phyloP scores from a whole-genome alignment of 2,888 invertebrate genomes.

The Drosophila kokeensis region DNA sequence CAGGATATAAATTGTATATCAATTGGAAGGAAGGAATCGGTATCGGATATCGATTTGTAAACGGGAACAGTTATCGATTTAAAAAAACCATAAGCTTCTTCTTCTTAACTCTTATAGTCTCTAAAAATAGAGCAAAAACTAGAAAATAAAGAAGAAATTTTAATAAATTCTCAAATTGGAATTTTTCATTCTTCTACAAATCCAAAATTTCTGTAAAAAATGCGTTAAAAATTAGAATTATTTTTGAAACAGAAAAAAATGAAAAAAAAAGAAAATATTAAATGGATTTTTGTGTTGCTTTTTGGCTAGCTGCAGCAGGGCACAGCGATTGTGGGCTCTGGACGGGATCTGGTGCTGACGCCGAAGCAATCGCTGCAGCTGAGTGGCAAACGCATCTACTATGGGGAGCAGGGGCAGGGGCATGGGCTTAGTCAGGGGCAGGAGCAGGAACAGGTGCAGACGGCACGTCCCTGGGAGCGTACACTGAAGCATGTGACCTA shows the following conservation, averaged over 20 bases:
- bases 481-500: conserved; percentile 89
- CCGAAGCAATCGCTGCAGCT: conserved; percentile 80
- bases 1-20: too few species aligned
- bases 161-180: not conserved
- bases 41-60: not conserved
- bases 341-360: conserved; percentile 83
- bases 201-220: not conserved
- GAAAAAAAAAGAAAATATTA: not conserved
- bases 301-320: conserved; percentile 41
- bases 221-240: too few species aligned
- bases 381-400: conserved; percentile 82
- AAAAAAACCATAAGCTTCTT: not conserved
- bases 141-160: too few species aligned
- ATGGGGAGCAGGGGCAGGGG: conserved; percentile 60
- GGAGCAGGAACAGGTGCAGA: conserved; percentile 1
- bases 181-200: not conserved
- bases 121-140: too few species aligned
- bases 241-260: not conserved
- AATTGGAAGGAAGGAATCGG: too few species aligned
- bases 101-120: too few species aligned
- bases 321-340: conserved; percentile 66
- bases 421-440: not conserved
- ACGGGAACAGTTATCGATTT: not conserved
- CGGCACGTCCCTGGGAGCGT: conserved; percentile 87
- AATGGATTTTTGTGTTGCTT: not conserved